These are phyloP conservation scores for Solenopsis fugax DNA, from an alignment of 1,140 invertebrate species.

Conservation along the genomic window DNA sequence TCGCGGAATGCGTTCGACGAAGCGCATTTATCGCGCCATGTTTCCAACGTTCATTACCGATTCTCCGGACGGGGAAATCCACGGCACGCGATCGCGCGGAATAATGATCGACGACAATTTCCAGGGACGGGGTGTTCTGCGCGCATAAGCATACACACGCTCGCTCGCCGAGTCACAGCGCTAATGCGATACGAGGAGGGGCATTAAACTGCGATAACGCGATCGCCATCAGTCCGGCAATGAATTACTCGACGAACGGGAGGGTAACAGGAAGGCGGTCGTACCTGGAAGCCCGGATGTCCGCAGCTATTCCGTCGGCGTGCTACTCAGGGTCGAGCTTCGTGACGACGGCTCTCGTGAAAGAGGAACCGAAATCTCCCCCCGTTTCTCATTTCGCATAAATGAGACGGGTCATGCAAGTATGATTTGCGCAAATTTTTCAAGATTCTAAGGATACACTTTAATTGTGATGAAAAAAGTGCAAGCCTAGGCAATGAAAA, in stretches of 20 bases:
- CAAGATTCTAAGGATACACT: constrained; percentile 22
- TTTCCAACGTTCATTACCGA: constrained; percentile 33
- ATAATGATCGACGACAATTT: constrained; percentile 39
- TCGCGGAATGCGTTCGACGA: constrained; percentile 13
- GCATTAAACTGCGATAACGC: constrained; percentile 78
- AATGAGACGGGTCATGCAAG: constrained; percentile 34
- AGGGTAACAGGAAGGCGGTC: constrained; percentile 19
- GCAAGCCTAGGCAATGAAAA: constrained; percentile 13
- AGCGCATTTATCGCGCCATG: constrained; percentile 30
- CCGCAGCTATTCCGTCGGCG: constrained; percentile 59
- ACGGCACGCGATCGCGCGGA: constrained; percentile 47
- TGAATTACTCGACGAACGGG: constrained; percentile 63
- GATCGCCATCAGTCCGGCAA: constrained; percentile 63
- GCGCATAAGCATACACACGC: not conserved
- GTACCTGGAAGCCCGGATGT: constrained; percentile 61
- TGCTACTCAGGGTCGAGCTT: constrained; percentile 49
- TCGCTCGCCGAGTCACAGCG: not conserved
- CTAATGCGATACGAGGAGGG: constrained; percentile 56
- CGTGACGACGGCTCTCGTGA: constrained; percentile 3
- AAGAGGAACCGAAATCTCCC: not conserved
- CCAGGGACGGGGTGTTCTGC: not conserved
- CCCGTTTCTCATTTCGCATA: constrained; percentile 21
- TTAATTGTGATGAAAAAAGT: constrained; percentile 9
- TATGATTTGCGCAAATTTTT: constrained; percentile 40
- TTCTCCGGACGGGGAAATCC: constrained; percentile 13